These are phyloP conservation scores for Mustelus asterias DNA, from an alignment of 2,113 vertebrate genomes.

Conservation along the genomic window DNA sequence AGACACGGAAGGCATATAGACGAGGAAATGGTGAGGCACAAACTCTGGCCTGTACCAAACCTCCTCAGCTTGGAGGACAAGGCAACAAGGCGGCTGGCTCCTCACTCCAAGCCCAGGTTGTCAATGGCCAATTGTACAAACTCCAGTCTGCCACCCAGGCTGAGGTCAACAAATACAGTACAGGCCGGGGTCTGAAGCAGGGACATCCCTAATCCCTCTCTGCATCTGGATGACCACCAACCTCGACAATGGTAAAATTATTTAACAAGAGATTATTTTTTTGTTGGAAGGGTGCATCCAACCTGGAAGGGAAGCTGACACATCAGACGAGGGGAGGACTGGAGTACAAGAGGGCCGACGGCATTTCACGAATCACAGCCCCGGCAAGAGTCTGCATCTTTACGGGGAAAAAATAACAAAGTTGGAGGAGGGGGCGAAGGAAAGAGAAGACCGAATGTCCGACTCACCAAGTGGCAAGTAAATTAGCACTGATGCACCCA, in stretches of 20 bases:
- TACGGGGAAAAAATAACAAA: background rate
- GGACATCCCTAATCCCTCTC: background rate
- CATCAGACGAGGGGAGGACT: background rate
- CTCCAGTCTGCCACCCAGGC: background rate
- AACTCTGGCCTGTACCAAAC: background rate
- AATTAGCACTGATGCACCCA: constrained; percentile 12
- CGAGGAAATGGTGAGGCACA: background rate
- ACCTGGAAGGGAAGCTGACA: background rate
- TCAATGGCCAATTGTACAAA: background rate
- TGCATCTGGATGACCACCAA: background rate
- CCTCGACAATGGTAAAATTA: background rate
- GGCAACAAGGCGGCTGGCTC: background rate
- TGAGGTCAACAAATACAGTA: background rate
- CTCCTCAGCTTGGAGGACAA: background rate
- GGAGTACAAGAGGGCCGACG: background rate
- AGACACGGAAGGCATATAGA: background rate
- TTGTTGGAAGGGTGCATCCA: background rate
- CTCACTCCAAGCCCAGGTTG: background rate
- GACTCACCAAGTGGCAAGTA: background rate
- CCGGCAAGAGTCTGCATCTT: background rate
- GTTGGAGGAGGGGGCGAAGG: background rate
- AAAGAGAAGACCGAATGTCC: background rate
- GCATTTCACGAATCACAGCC: background rate
- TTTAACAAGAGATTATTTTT: background rate
- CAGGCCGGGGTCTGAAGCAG: too few relatives aligned